phyloP scores from a whole-genome alignment of 1,140 invertebrate genomes.

The Amphibalanus amphitrite region DNA sequence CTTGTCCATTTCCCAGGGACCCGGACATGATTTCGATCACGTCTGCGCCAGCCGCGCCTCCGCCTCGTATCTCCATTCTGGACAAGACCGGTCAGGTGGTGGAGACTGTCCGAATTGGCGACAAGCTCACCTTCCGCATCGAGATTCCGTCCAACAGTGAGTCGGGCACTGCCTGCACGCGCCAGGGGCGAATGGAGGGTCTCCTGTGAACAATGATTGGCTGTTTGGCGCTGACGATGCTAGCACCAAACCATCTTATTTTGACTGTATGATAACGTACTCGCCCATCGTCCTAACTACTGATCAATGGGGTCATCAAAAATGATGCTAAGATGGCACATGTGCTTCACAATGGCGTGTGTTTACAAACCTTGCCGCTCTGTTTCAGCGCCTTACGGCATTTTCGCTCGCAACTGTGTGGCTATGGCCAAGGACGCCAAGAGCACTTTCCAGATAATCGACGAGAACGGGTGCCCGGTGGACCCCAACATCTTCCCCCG shows the following conservation, averaged over 20 bases:
- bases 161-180: constrained; percentile 25
- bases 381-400: constrained; percentile 74
- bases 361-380: too few relatives aligned
- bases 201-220: too few relatives aligned
- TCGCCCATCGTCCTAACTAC: too few relatives aligned
- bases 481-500: constrained; percentile 83
- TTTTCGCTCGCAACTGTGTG: constrained; percentile 84
- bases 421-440: constrained; percentile 93
- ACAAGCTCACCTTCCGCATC: constrained; percentile 87
- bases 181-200: too few relatives aligned
- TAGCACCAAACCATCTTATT: too few relatives aligned
- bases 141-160: constrained; percentile 90
- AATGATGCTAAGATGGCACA: too few relatives aligned
- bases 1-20: constrained; percentile 37
- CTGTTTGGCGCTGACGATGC: too few relatives aligned
- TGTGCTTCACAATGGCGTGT: too few relatives aligned
- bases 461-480: constrained; percentile 83
- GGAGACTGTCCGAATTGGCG: constrained; percentile 83
- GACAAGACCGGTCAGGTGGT: constrained; percentile 68
- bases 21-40: constrained; percentile 90
- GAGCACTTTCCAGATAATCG: constrained; percentile 88
- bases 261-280: too few relatives aligned
- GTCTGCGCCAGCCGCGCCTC: constrained; percentile 79
- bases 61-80: constrained; percentile 78
- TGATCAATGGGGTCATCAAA: too few relatives aligned